These are phyloP conservation scores for Eurytemora carolleeae DNA, from an alignment of 1,140 invertebrate species.

Conservation along the genomic window DNA sequence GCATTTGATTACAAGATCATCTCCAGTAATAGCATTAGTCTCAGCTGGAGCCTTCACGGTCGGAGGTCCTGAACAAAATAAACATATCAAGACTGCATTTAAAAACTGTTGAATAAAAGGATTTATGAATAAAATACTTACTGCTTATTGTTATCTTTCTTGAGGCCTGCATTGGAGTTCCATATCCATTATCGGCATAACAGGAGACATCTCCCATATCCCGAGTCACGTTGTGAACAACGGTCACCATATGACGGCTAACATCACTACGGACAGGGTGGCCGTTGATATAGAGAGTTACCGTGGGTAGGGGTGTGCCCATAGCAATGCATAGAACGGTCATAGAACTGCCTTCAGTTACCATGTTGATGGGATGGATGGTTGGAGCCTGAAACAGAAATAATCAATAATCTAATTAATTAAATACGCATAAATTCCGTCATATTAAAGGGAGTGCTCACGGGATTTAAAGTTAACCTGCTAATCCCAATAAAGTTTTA, in stretches of 20 bases:
- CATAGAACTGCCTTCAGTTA: slow-evolving; percentile 59
- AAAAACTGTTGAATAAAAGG: too few relatives aligned
- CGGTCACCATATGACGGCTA: slow-evolving; percentile 55
- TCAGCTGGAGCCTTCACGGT: background rate
- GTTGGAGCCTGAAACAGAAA: slow-evolving; percentile 48
- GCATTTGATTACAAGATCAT: background rate
- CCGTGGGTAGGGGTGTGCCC: slow-evolving; percentile 56
- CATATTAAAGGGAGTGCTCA: too few relatives aligned
- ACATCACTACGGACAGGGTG: slow-evolving; percentile 46
- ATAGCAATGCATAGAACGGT: slow-evolving; percentile 60
- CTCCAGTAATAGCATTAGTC: background rate
- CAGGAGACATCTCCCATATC: slow-evolving; percentile 63
- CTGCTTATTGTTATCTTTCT: slow-evolving; percentile 51
- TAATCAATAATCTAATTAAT: too few relatives aligned
- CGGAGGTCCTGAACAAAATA: background rate
- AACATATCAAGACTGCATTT: too few relatives aligned
- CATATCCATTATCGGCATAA: slow-evolving; percentile 63
- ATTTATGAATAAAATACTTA: slow-evolving; percentile 34
- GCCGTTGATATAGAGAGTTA: slow-evolving; percentile 53
- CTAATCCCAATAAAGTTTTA: too few relatives aligned
- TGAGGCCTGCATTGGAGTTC: slow-evolving; percentile 56
- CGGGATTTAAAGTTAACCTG: too few relatives aligned
- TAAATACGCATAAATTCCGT: too few relatives aligned
- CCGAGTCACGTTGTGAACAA: slow-evolving; percentile 52
- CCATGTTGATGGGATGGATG: slow-evolving; percentile 53